Percentiles rank a stretch among this genome's conserved stretches.
Conservation (phyloP, 2,113 vertebrate genomes). For the Taurulus bubalis region DNA sequence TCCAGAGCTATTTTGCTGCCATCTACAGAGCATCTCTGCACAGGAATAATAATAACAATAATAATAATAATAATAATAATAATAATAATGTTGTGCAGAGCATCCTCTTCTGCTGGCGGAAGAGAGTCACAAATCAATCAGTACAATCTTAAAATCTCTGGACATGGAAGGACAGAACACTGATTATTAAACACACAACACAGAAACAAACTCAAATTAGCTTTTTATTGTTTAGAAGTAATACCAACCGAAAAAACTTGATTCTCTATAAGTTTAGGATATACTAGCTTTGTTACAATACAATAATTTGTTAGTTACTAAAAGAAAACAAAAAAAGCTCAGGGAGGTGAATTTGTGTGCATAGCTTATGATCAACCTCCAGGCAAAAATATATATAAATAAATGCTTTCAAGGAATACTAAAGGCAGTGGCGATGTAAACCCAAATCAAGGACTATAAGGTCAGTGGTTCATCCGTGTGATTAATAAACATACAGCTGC, state of each 20-base stretch:
- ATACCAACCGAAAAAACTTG: constrained; percentile 9
- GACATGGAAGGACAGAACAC: background rate
- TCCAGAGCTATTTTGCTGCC: too few relatives aligned
- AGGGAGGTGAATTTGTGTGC: constrained; percentile 67
- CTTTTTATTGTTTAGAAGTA: constrained; percentile 48
- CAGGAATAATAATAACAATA: too few relatives aligned
- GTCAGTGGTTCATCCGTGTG: constrained; percentile 72
- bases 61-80: too few relatives aligned
- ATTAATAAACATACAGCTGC: constrained; percentile 44
- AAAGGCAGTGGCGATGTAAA: constrained; percentile 49
- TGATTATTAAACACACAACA: constrained; percentile 33
- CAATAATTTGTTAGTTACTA: constrained; percentile 63
- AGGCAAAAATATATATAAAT: constrained; percentile 58
- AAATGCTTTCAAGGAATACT: constrained; percentile 40
- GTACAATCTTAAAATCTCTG: too few relatives aligned
- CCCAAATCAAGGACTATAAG: constrained; percentile 27
- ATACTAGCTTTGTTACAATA: constrained; percentile 62
- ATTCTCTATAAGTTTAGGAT: constrained; percentile 45
- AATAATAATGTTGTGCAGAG: background rate
- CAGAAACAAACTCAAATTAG: constrained; percentile 24
- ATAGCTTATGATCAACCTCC: constrained; percentile 75
- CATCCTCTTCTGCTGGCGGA: constrained; percentile 5
- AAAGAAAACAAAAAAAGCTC: constrained; percentile 33
- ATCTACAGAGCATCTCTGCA: background rate
- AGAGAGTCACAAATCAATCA: too few relatives aligned